Base-by-base conservation (phyloP, 2,113 vertebrate species). In the Gobiocypris rarus region DNA sequence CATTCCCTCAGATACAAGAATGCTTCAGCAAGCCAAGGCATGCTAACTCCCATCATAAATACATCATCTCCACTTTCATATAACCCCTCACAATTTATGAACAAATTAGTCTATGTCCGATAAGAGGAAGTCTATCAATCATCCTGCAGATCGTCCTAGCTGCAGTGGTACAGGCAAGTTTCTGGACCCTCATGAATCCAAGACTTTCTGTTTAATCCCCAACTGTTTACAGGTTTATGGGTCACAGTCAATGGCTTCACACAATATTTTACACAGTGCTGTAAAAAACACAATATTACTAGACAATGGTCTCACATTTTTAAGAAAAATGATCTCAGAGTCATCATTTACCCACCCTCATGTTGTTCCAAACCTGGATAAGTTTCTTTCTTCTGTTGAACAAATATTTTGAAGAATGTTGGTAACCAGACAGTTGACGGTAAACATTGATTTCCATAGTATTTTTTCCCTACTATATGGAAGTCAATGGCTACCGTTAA, bases 211-310 rank as follows among this genome's bases (percentile, higher is more conserved):
- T 89, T 89, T 93, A 93, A 94, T 92, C 93, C 86, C 92, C 91
- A 93, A 91, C 91, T 93, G 92, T 77, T 93, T 94, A 94, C 92
- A 90, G 11, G 93, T 91, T 94, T 94, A 93, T 83, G 88, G 90
- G 90, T 93, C 88, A 93, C 89, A n/a, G 73, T n/a, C 41, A 59
- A 24, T 58, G 61, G 69, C 69, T 61, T 15, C 24, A 65, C 22
- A 61, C 11, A 67, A 50, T 22, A 71, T 38, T 71, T 14, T 67
- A 83, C 87, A 52, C 54, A 86, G 83, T 70, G 78, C 34, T 54
- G 79, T 11, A 63, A 34, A 59, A 24, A 15, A 19, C 17, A 28
- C n/a, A 26, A 65, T 7, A 26, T 65, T 52, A 6, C 45, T 6
- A 71, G 19, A 48, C 15, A 26, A 73, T 73, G n/a, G 4, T 5